Percentiles rank a stretch among this genome's conserved stretches.
phyloP scores from a whole-genome alignment of 1,140 invertebrate genomes.

The Drosophila teissieri region DNA sequence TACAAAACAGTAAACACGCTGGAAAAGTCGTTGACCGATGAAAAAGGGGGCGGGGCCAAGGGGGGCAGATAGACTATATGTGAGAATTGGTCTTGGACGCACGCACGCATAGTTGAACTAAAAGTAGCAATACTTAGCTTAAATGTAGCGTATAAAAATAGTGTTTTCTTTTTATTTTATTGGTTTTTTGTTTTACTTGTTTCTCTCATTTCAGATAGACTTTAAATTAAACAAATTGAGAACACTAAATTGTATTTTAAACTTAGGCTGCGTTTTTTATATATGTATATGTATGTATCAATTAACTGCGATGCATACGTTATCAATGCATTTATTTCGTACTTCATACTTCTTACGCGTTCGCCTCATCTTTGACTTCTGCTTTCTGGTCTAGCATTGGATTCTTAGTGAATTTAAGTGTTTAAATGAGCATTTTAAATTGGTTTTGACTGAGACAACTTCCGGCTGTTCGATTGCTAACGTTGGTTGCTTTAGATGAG shows the following conservation, averaged over 20 bases:
- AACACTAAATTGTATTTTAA: constrained; percentile 65
- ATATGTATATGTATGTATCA: constrained; percentile 43
- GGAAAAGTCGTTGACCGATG: constrained; percentile 29
- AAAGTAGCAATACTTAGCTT: constrained; percentile 80
- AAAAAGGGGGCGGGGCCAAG: constrained; percentile 5
- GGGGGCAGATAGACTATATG: constrained; percentile 34
- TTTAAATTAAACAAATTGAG: constrained; percentile 70
- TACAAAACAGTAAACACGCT: constrained; percentile 42
- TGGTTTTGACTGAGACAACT: constrained; percentile 34
- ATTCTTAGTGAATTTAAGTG: constrained; percentile 63
- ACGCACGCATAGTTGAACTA: constrained; percentile 74
- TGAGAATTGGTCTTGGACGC: constrained; percentile 71
- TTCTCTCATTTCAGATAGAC: constrained; percentile 34
- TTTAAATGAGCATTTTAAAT: constrained; percentile 74
- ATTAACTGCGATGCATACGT: constrained; percentile 41
- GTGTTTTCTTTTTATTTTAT: constrained; percentile 43
- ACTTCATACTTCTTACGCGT: constrained; percentile 32
- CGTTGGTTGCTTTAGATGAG: constrained; percentile 19
- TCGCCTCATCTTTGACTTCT: constrained; percentile 40
- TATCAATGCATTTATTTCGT: constrained; percentile 49
- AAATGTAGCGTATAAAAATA: constrained; percentile 78
- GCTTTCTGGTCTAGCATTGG: constrained; percentile 30
- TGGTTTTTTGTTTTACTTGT: constrained; percentile 4
- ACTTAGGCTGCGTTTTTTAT: constrained; percentile 59
- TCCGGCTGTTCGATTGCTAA: constrained; percentile 47